A percentile compares a stretch with the other conserved stretches of the same genome.
phyloP scores from a whole-genome alignment of 1,140 invertebrate genomes.

The Diorhabda sublineata region DNA sequence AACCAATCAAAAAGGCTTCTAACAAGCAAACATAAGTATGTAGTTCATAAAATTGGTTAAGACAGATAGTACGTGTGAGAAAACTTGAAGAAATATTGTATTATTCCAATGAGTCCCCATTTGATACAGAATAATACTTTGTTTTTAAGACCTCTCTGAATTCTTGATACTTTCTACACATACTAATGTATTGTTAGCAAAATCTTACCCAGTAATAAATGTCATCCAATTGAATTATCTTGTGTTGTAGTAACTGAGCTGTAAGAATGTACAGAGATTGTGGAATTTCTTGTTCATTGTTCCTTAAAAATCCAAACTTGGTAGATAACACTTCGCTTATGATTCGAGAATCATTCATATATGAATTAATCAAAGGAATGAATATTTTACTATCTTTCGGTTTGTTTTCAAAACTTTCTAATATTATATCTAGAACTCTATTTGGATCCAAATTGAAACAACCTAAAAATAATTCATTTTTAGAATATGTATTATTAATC shows the following conservation, averaged over 20 bases:
- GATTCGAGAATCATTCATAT: conserved; percentile 80
- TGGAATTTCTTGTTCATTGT: conserved; percentile 63
- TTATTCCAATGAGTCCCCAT: no score
- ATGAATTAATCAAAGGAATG: conserved; percentile 76
- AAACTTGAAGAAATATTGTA: no score
- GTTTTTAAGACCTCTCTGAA: no score
- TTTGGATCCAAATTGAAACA: conserved; percentile 99
- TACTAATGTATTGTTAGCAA: no score
- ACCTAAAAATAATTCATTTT: conserved; percentile 58
- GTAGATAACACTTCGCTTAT: conserved; percentile 93
- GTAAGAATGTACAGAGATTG: conserved; percentile 82
- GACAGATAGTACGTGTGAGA: no score
- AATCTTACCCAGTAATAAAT: conserved; percentile 84
- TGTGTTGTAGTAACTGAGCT: conserved; percentile 83
- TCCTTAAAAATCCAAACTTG: conserved; percentile 79
- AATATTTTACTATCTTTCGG: conserved; percentile 72
- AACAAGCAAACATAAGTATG: no score
- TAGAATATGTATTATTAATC: no score
- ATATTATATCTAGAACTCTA: conserved; percentile 90
- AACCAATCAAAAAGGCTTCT: no score
- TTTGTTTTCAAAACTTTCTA: conserved; percentile 94
- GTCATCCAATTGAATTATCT: conserved; percentile 79
- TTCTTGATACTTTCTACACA: no score
- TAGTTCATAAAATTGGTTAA: no score
- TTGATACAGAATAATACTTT: no score